A percentile compares a stretch with the other conserved stretches of the same genome.
Evolutionary conservation across 2,888 invertebrate genomes (phyloP).

Genomic region (Epinotia bilunana): DNA sequence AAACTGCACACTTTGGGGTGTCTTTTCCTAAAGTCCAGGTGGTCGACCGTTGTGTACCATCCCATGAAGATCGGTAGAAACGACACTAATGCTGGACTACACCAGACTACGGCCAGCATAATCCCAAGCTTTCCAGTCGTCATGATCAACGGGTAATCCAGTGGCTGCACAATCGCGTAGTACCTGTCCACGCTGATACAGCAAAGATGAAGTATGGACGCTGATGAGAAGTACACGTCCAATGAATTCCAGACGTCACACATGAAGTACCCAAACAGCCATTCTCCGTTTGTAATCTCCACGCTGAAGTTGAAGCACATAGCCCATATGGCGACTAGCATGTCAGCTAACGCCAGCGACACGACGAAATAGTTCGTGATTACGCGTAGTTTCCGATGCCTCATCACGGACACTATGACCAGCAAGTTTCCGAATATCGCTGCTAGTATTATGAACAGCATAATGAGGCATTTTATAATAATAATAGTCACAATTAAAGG

Average conservation of each 20-base stretch:
- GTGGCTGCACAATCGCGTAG: slow-evolving; percentile 96
- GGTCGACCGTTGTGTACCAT: slow-evolving; percentile 95
- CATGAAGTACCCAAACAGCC: slow-evolving; percentile 96
- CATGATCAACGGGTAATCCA: slow-evolving; percentile 97
- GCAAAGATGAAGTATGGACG: slow-evolving; percentile 96
- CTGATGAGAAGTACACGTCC: slow-evolving; percentile 97
- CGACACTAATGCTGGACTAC: slow-evolving; percentile 95
- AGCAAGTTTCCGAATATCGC: slow-evolving; percentile 95
- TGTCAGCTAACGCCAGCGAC: slow-evolving; percentile 96
- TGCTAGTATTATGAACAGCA: slow-evolving; percentile 94
- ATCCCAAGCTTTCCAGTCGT: slow-evolving; percentile 91
- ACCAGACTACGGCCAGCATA: slow-evolving; percentile 96
- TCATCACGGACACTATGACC: slow-evolving; percentile 93
- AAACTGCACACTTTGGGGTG: slow-evolving; percentile 92
- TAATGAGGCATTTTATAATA: slow-evolving; percentile 90
- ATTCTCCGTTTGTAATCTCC: slow-evolving; percentile 91
- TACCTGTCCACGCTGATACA: slow-evolving; percentile 96
- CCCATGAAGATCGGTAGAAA: slow-evolving; percentile 98
- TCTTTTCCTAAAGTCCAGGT: slow-evolving; percentile 87
- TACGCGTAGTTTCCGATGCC: slow-evolving; percentile 87
- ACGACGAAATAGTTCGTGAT: slow-evolving; percentile 99
- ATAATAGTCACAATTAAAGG: slow-evolving; percentile 85
- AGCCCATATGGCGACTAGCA: slow-evolving; percentile 96
- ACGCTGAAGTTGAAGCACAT: slow-evolving; percentile 98
- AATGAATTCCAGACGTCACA: slow-evolving; percentile 98